These are phyloP conservation scores for Solen grandis DNA, from an alignment of 1,140 invertebrate species.

Conservation along the genomic window DNA sequence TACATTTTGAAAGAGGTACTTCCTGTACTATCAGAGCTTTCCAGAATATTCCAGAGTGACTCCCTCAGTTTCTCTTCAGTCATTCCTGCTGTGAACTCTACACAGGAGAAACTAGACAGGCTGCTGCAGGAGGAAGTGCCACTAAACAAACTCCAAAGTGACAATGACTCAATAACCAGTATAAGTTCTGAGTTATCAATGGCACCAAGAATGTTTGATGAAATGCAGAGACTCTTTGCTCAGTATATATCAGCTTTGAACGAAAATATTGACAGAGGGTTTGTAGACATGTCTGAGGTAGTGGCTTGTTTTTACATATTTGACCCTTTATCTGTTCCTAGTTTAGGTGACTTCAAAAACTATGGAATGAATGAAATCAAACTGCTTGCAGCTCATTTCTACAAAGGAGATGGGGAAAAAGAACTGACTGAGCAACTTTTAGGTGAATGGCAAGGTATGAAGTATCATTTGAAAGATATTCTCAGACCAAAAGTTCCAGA, in stretches of 20 bases:
- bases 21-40: not conserved
- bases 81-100: not conserved
- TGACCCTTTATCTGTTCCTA: not conserved
- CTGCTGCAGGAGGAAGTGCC: not conserved
- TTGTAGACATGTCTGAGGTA: not conserved
- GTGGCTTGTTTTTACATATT: not conserved
- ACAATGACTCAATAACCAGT: not conserved
- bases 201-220: not conserved
- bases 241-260: not conserved
- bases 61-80: not conserved
- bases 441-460: slow-evolving; percentile 18
- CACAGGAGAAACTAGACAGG: not conserved
- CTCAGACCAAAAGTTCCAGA: slow-evolving; percentile 16
- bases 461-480: slow-evolving; percentile 19
- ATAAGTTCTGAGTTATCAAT: not conserved
- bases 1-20: not conserved
- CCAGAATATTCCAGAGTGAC: not conserved
- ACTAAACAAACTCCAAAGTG: not conserved
- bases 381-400: not conserved
- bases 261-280: slow-evolving; percentile 3
- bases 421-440: not conserved
- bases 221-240: not conserved
- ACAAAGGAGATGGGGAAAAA: not conserved
- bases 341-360: not conserved
- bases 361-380: not conserved